Percentiles rank a stretch among this genome's conserved stretches.
Evolutionary conservation across 1,140 invertebrate species (phyloP).

Genomic region (Calosoma granatense): DNA sequence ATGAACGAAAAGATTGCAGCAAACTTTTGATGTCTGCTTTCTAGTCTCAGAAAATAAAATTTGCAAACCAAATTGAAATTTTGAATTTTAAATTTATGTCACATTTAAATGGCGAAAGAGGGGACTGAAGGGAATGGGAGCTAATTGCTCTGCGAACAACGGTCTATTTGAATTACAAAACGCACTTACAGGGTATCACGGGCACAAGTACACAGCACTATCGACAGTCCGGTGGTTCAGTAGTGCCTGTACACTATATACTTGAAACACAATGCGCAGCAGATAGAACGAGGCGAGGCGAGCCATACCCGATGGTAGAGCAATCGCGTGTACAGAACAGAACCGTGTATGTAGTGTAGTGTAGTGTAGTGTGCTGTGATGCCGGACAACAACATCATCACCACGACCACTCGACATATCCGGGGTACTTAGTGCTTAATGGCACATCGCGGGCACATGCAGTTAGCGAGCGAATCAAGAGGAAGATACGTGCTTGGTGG

Average conservation of each 20-base stretch:
- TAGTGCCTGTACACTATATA: background rate
- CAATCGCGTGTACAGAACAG: background rate
- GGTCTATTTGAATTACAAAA: slow-evolving; percentile 5
- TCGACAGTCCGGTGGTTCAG: no score
- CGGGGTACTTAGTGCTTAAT: no score
- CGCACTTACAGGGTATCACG: background rate
- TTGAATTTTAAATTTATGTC: slow-evolving; percentile 15
- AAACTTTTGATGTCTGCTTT: slow-evolving; percentile 12
- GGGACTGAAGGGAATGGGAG: background rate
- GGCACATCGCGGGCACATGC: background rate
- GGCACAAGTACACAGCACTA: background rate
- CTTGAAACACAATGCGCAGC: background rate
- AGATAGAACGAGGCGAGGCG: no score
- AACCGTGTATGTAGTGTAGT: background rate
- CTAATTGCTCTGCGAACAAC: slow-evolving; percentile 4
- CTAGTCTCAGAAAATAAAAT: background rate
- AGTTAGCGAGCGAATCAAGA: background rate
- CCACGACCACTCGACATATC: no score
- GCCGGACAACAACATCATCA: background rate
- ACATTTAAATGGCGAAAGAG: slow-evolving; percentile 11
- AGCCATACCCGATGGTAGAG: no score
- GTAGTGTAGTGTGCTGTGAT: background rate
- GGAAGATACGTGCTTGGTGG: background rate
- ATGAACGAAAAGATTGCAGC: background rate
- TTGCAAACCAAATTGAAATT: slow-evolving; percentile 15